phyloP scores from a whole-genome alignment of 2,797 vertebrate genomes.

The Takifugu ocellatus region DNA sequence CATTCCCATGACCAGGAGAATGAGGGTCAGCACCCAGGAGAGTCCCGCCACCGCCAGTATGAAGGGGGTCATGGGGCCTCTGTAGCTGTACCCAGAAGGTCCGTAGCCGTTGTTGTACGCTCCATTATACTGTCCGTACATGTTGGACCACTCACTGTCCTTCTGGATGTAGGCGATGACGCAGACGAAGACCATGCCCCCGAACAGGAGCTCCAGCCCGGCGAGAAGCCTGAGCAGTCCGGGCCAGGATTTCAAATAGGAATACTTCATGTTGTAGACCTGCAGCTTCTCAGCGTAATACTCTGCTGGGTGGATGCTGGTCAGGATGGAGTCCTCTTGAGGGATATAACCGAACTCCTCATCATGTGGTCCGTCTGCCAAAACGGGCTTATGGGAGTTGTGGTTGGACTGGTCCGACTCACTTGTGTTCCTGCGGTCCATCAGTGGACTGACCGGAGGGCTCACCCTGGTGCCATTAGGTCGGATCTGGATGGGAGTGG shows the following conservation, averaged over 20 bases:
- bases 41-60: slow-evolving; percentile 69
- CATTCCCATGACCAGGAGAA: slow-evolving; percentile 72
- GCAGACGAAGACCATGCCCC: slow-evolving; percentile 78
- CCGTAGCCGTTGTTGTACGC: slow-evolving; percentile 56
- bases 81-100: slow-evolving; percentile 70
- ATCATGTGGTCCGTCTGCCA: slow-evolving; percentile 26
- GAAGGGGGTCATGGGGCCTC: slow-evolving; percentile 79
- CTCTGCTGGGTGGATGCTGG: slow-evolving; percentile 64
- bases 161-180: slow-evolving; percentile 79
- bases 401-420: slow-evolving; percentile 38
- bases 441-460: slow-evolving; percentile 70
- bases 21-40: slow-evolving; percentile 73
- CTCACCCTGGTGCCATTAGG: slow-evolving; percentile 70
- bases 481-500: slow-evolving; percentile 46
- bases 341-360: slow-evolving; percentile 20
- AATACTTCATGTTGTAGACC: slow-evolving; percentile 69
- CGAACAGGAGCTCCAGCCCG: slow-evolving; percentile 78
- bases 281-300: slow-evolving; percentile 75
- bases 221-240: slow-evolving; percentile 76
- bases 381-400: slow-evolving; percentile 47
- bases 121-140: slow-evolving; percentile 60
- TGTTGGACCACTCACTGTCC: slow-evolving; percentile 78
- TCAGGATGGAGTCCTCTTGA: slow-evolving; percentile 61
- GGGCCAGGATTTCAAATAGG: slow-evolving; percentile 78
- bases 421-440: slow-evolving; percentile 37